Conservation (phyloP, 2,888 invertebrate species). For the Mechanitis messenoides region DNA sequence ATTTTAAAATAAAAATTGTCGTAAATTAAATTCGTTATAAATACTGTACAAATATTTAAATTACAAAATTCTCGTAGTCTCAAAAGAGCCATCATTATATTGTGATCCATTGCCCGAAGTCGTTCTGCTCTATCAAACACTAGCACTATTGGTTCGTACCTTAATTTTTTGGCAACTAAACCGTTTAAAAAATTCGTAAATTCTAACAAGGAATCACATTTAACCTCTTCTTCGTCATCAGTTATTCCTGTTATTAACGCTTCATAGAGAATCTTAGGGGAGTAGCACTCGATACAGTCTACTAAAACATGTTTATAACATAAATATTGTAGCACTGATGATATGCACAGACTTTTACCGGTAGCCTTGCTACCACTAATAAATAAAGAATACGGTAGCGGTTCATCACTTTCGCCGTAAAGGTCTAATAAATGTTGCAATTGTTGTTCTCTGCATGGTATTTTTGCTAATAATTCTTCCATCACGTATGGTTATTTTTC, state of each 20-base stretch:
- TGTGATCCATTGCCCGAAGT: slow-evolving; percentile 83
- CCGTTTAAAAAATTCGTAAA: slow-evolving; percentile 74
- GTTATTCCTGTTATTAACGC: slow-evolving; percentile 79
- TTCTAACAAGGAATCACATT: slow-evolving; percentile 82
- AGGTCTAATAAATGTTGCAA: slow-evolving; percentile 67
- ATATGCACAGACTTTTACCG: slow-evolving; percentile 86
- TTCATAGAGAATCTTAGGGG: slow-evolving; percentile 85
- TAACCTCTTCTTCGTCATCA: slow-evolving; percentile 58
- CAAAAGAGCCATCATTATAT: slow-evolving; percentile 83
- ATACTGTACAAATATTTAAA: slow-evolving; percentile 83
- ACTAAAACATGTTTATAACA: slow-evolving; percentile 79
- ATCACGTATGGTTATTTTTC: slow-evolving; percentile 37
- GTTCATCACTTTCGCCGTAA: slow-evolving; percentile 76
- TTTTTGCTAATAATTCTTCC: slow-evolving; percentile 66
- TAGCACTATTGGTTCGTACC: slow-evolving; percentile 75
- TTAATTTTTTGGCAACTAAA: slow-evolving; percentile 41
- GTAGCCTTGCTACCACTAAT: slow-evolving; percentile 89
- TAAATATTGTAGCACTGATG: slow-evolving; percentile 75
- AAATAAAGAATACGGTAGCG: slow-evolving; percentile 82
- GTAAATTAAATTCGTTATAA: slow-evolving; percentile 86
- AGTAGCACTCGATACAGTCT: slow-evolving; percentile 90
- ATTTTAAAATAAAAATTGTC: slow-evolving; percentile 86
- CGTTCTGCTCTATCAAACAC: slow-evolving; percentile 89
- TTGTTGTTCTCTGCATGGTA: slow-evolving; percentile 71
- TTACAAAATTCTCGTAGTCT: slow-evolving; percentile 84